Evolutionary conservation across 2,888 invertebrate genomes (phyloP).

Genomic region (Drosophila mulleri): DNA sequence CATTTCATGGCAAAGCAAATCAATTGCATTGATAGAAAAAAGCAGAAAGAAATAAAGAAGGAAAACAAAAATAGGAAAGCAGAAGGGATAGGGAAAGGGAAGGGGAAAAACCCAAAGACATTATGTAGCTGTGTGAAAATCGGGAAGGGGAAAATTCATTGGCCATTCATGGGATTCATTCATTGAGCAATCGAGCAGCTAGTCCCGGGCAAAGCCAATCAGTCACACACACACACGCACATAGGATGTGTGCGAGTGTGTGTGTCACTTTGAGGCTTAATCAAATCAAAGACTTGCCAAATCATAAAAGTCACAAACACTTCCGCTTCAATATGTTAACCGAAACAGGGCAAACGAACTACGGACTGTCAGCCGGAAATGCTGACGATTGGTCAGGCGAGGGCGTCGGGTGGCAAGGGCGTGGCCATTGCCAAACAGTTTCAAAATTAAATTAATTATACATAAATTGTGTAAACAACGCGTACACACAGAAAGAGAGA

Average conservation of each 20-base stretch:
- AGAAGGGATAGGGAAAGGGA: background rate
- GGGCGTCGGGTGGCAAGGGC: background rate
- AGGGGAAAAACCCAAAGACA: constrained; percentile 13
- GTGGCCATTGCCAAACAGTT: constrained; percentile 26
- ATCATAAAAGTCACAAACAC: constrained; percentile 62
- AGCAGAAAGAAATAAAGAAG: background rate
- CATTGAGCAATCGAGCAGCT: constrained; percentile 46
- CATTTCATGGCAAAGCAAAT: constrained; percentile 59
- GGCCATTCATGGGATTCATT: constrained; percentile 70
- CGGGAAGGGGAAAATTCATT: constrained; percentile 28
- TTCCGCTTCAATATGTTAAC: constrained; percentile 43
- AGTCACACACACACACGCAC: constrained; percentile 11
- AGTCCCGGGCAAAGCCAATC: constrained; percentile 43
- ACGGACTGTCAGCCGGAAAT: constrained; percentile 35
- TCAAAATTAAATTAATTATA: constrained; percentile 53
- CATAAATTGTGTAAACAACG: constrained; percentile 25
- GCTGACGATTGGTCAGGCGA: constrained; percentile 12
- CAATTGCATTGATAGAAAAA: constrained; percentile 62
- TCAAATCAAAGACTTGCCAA: constrained; percentile 66
- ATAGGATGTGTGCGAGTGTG: background rate
- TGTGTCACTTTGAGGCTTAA: constrained; percentile 44
- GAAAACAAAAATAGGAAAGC: background rate
- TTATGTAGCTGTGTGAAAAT: constrained; percentile 27
- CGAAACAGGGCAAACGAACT: constrained; percentile 45
- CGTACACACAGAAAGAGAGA: background rate